Evolutionary conservation across 1,140 invertebrate genomes (phyloP), one percentile per base, ranked within the genome.

Genomic region (Drosophila parabipectinata): DNA sequence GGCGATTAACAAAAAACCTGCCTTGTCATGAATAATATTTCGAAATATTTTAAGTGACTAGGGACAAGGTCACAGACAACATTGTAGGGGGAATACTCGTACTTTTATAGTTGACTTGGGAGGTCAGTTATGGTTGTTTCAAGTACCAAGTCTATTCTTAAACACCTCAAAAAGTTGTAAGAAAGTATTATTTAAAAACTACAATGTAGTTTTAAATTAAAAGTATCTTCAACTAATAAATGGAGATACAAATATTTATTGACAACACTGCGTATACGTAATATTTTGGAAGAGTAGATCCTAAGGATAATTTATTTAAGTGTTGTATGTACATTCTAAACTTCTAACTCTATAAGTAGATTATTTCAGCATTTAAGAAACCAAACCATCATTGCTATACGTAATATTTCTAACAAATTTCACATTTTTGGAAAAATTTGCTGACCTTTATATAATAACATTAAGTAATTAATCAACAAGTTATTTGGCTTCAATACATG

Each of bases 391-490:
- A 5, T 8, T 15, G 15, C 41, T 47, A 47, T 47, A 21, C 44
- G 44, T 10, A 47, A 47, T 47, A 10, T 47, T 21, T 5, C 7
- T 3, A 9, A 10, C n/a, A 8, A 18, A 44, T 24, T 61, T 54
- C 39, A 32, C 8, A 9, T 18, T 2, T 6, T 47, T 47, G 0
- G 7, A 8, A 8, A 47, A 47, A 54, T 72, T 41, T 28, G 12
- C 4, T 44, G 10, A 12, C 4, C 37, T 50, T 71, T 77, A 63
- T 61, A 41, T 58, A 82, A 73, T 44, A 55, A 41, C 21, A 12
- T 71, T 57, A 53, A 48, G 74, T 73, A 64, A 85, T 87, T 80
- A 87, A 87, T 85, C 77, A 87, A 57, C 61, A 48, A 28, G 61
- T 58, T 41, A 81, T 85, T 85, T 59, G 57, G 26, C 63, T 26